Evolutionary conservation across 2,888 invertebrate species (phyloP).

Genomic region (Apamea sordens): DNA sequence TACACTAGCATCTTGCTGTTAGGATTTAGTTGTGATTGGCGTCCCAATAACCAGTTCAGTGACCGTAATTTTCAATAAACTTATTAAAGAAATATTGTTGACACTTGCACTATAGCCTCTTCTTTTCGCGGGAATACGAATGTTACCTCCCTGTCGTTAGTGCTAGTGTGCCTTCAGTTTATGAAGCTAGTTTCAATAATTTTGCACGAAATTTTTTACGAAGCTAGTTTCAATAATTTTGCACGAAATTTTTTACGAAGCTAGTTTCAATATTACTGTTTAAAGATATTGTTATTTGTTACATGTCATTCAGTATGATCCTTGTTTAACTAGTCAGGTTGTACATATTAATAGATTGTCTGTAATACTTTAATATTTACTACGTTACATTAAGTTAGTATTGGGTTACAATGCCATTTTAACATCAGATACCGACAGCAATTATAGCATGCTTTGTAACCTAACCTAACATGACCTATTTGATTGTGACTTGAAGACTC

Average conservation of each 20-base stretch:
- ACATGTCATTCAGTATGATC: background rate
- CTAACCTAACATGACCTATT: background rate
- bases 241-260: too few species aligned
- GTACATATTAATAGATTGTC: constrained; percentile 1
- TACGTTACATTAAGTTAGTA: background rate
- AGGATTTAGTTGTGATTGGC: too few species aligned
- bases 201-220: too few species aligned
- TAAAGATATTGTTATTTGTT: background rate
- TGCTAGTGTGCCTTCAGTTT: too few species aligned
- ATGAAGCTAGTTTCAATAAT: background rate
- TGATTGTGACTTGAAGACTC: background rate
- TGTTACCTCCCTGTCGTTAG: background rate
- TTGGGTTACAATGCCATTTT: background rate
- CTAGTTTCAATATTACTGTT: background rate
- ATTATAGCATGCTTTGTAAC: background rate
- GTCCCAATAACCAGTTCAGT: too few species aligned
- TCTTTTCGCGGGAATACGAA: background rate
- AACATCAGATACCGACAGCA: background rate
- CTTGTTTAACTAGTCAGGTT: background rate
- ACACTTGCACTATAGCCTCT: background rate
- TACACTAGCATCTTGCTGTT: too few species aligned
- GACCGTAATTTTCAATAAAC: too few species aligned
- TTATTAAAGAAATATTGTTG: too few species aligned
- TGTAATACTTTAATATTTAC: background rate
- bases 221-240: background rate